phyloP scores from a whole-genome alignment of 2,113 vertebrate species.

The Austrofundulus limnaeus region DNA sequence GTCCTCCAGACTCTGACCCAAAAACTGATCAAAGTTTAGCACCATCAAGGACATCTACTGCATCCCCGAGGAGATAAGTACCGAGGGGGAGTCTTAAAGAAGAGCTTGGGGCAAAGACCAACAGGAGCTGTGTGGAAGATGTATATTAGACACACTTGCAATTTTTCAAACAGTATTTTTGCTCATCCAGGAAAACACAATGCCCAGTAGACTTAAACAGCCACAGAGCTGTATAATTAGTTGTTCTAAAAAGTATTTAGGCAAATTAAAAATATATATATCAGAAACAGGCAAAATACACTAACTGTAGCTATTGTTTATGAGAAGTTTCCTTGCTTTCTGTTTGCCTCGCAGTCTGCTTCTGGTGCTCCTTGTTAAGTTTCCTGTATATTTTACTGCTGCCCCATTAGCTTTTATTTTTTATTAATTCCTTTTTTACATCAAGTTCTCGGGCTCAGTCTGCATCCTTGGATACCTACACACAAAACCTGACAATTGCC shows the following conservation, averaged over 20 bases:
- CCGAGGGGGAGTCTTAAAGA: neutral
- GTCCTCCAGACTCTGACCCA: conserved; percentile 8
- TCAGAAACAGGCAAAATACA: neutral
- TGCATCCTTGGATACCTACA: no score
- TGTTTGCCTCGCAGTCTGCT: no score
- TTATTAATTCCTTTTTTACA: no score
- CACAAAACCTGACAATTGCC: no score
- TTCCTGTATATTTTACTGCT: no score
- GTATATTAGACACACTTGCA: neutral
- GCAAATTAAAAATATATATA: neutral
- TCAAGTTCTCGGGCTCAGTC: no score
- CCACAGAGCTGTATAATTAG: neutral
- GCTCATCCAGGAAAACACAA: neutral
- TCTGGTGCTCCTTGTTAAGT: no score
- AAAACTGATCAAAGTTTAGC: neutral
- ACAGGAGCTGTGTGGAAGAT: neutral
- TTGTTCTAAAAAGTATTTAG: neutral
- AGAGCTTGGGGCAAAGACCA: neutral
- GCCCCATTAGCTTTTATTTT: no score
- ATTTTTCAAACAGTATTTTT: neutral
- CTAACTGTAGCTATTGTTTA: neutral
- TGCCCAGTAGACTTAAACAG: neutral
- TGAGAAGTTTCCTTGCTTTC: neutral
- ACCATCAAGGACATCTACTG: neutral
- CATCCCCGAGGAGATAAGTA: neutral